Conservation (phyloP, 2,888 invertebrate genomes). For the Campopleginae sp. region DNA sequence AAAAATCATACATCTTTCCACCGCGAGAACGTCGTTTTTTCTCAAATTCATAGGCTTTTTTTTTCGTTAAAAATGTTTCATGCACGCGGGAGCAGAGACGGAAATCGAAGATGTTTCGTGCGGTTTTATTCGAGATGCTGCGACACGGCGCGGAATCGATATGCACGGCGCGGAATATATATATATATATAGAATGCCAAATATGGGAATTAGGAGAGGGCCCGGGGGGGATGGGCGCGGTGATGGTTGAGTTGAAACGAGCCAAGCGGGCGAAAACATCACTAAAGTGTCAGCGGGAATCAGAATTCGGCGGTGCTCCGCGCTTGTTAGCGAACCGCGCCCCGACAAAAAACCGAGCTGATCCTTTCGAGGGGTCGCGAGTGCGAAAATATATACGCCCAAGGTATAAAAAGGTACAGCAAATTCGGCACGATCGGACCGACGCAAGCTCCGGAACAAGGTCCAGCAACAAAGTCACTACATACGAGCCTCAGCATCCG, state of each 20-base stretch:
- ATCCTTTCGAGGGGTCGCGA: constrained; percentile 71
- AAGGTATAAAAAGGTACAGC: constrained; percentile 51
- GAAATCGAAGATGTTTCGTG: no score
- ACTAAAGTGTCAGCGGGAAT: constrained; percentile 84
- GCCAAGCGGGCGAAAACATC: constrained; percentile 76
- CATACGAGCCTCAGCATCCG: neutral
- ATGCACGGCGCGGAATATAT: no score
- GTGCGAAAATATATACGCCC: constrained; percentile 61
- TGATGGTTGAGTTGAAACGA: constrained; percentile 68
- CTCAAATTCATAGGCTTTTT: no score
- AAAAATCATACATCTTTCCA: no score
- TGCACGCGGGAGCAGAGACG: no score
- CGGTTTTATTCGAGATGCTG: no score
- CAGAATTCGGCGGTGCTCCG: constrained; percentile 83
- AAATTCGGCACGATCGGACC: constrained; percentile 28
- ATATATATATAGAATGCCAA: no score
- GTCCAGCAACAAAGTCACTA: constrained; percentile 32
- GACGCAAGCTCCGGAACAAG: constrained; percentile 44
- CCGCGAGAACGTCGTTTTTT: no score
- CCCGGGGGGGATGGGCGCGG: constrained; percentile 58
- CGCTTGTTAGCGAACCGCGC: constrained; percentile 82
- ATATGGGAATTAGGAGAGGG: constrained; percentile 62
- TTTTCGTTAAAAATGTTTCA: no score
- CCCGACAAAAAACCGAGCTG: constrained; percentile 78
- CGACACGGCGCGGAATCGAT: neutral